A percentile compares a stretch with the other conserved stretches of the same genome.
These are phyloP conservation scores for Volucella inflata DNA, from an alignment of 2,888 invertebrate genomes.

Conservation along the genomic window DNA sequence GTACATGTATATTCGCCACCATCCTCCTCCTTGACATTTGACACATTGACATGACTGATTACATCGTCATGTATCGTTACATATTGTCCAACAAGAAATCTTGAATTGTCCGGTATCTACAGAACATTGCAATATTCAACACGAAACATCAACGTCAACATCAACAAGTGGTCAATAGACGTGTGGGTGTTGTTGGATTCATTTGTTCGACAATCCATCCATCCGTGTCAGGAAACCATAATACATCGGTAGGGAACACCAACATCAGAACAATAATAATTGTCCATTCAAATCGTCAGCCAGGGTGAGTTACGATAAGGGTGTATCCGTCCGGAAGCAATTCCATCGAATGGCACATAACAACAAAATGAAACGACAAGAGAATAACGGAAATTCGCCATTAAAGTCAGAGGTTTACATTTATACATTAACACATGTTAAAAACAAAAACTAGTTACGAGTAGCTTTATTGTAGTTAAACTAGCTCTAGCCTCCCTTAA, in stretches of 20 bases:
- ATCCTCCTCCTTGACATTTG: slow-evolving; percentile 93
- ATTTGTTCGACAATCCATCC: slow-evolving; percentile 5
- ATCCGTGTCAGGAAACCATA: slow-evolving; percentile 33
- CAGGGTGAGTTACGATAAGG: slow-evolving; percentile 12
- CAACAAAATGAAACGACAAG: slow-evolving; percentile 18
- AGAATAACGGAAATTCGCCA: slow-evolving; percentile 55
- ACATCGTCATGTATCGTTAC: slow-evolving; percentile 96
- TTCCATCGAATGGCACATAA: slow-evolving; percentile 31
- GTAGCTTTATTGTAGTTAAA: slow-evolving; percentile 8
- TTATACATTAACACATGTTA: no score
- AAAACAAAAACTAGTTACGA: not conserved
- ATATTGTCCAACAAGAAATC: slow-evolving; percentile 95
- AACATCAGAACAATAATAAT: slow-evolving; percentile 42
- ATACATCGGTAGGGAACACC: slow-evolving; percentile 31
- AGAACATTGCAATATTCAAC: not conserved
- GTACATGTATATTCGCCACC: slow-evolving; percentile 95
- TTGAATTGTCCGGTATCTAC: slow-evolving; percentile 85
- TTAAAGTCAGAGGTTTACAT: slow-evolving; percentile 59
- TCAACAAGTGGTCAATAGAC: slow-evolving; percentile 69
- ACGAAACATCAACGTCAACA: not conserved
- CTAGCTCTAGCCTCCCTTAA: not conserved
- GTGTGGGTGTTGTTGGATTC: slow-evolving; percentile 15
- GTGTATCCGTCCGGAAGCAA: slow-evolving; percentile 40
- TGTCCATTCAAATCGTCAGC: slow-evolving; percentile 32
- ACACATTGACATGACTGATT: slow-evolving; percentile 95